Conservation (phyloP, 1,140 invertebrate species). For the Diabrotica virgifera region DNA sequence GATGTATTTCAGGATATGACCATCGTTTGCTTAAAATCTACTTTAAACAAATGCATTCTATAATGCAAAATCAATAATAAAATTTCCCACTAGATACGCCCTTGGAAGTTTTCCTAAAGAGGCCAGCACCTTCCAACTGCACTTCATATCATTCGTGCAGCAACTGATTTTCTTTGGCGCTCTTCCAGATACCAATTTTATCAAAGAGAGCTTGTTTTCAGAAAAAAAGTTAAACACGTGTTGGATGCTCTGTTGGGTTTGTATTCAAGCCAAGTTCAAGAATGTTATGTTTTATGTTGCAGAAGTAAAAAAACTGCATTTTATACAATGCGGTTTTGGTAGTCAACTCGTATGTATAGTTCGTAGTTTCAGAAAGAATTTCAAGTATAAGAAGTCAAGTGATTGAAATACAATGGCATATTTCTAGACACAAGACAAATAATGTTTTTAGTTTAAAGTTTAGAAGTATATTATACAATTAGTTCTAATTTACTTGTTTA, state of each 20-base stretch:
- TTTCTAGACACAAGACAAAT: no score
- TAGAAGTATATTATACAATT: no score
- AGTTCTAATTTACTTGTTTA: no score
- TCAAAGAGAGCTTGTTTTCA: background rate
- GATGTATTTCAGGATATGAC: no score
- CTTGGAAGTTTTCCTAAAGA: background rate
- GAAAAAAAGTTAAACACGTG: background rate
- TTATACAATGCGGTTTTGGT: background rate
- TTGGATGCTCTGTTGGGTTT: constrained; percentile 1
- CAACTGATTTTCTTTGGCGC: constrained; percentile 2
- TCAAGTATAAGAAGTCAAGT: no score
- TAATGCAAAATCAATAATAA: no score
- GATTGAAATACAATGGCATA: no score
- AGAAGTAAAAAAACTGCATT: background rate
- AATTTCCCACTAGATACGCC: background rate
- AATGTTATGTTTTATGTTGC: background rate
- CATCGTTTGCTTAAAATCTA: no score
- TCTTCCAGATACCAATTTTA: background rate
- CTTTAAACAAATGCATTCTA: no score
- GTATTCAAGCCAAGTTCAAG: constrained; percentile 2
- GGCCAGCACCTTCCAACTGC: background rate
- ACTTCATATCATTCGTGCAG: constrained; percentile 2
- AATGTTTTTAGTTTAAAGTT: no score
- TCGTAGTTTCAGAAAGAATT: no score
- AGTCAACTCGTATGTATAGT: no score